These are phyloP conservation scores for Cosmia pyralina DNA, from an alignment of 2,888 invertebrate species.

Conservation along the genomic window DNA sequence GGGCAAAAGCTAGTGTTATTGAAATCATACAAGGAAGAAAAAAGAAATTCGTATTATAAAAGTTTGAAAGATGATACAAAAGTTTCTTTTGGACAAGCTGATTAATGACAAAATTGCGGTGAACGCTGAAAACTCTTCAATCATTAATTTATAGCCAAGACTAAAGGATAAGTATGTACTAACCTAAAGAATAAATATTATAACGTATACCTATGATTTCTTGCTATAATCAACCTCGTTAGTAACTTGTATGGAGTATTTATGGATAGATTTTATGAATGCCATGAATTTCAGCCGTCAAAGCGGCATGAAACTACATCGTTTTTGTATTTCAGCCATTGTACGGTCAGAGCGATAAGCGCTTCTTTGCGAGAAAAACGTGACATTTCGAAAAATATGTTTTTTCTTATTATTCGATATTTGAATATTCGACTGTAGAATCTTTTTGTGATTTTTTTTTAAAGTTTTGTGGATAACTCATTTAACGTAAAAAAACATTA, in stretches of 20 bases:
- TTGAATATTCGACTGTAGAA: no score
- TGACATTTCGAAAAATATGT: no score
- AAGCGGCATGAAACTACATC: constrained; percentile 24
- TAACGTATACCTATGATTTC: no score
- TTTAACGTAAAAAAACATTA: no score
- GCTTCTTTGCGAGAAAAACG: no score
- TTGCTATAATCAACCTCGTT: constrained; percentile 33
- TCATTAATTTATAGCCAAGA: not conserved
- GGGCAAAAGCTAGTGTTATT: no score
- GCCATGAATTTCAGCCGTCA: constrained; percentile 17
- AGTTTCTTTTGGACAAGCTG: not conserved
- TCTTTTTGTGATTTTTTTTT: no score
- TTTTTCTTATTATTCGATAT: no score
- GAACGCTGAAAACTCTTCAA: not conserved
- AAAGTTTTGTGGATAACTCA: no score
- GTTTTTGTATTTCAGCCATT: constrained; percentile 16
- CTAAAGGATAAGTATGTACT: not conserved
- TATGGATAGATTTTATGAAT: constrained; percentile 21
- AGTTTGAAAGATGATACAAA: not conserved
- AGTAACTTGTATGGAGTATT: constrained; percentile 15
- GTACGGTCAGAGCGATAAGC: constrained; percentile 6
- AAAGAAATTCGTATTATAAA: not conserved
- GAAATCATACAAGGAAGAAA: not conserved
- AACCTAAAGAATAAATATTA: not conserved
- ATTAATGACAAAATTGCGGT: not conserved